Percentiles rank a stretch among this genome's conserved stretches.
These are phyloP conservation scores for Chaetops frenatus DNA, from an alignment of 2,113 vertebrate genomes.

Conservation along the genomic window DNA sequence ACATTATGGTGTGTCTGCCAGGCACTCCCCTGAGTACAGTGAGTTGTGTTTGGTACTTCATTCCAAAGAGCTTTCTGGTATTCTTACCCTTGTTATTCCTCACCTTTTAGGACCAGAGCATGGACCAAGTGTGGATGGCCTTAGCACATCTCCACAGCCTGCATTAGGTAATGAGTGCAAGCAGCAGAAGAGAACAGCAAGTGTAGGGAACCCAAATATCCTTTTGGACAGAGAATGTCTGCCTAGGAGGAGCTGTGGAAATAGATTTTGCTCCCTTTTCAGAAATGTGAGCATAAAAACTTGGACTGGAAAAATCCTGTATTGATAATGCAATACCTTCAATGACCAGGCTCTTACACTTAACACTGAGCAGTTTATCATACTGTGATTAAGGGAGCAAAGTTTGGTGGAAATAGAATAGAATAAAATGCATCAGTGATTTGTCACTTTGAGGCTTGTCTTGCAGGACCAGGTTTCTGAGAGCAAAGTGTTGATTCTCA, in stretches of 20 bases:
- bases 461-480: not conserved
- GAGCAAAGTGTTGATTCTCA: not conserved
- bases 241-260: not conserved
- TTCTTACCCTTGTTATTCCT: not conserved
- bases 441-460: not conserved
- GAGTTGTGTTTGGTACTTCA: not conserved
- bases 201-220: not conserved
- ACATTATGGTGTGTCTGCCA: not conserved
- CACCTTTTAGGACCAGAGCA: conserved; percentile 63
- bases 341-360: not conserved
- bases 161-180: conserved; percentile 71
- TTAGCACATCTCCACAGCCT: conserved; percentile 81
- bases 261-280: not conserved
- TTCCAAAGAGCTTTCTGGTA: not conserved
- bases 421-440: not conserved
- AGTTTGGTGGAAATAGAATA: not conserved
- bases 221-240: not conserved
- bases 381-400: not conserved
- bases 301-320: not conserved
- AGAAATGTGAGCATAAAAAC: not conserved
- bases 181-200: not conserved
- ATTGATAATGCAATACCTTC: not conserved
- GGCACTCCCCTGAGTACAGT: not conserved
- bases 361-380: not conserved
- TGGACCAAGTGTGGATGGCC: conserved; percentile 84